Base-by-base conservation (phyloP, 2,797 vertebrate genomes). In the Eulemur rubriventer region DNA sequence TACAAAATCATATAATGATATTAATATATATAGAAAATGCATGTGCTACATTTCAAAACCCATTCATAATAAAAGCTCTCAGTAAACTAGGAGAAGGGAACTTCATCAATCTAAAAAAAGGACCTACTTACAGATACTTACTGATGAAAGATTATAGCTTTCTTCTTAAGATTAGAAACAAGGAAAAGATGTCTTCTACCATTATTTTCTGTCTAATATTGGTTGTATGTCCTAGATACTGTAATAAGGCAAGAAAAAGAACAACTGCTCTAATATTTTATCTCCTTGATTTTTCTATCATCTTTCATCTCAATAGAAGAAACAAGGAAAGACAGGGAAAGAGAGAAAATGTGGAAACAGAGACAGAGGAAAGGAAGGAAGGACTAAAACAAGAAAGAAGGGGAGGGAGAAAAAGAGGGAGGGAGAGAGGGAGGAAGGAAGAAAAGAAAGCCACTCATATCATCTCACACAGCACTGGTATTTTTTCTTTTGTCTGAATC, bases 321-420 rank as follows among this genome's bases (percentile, higher is more conserved):
- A 93, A 70, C 63, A 72, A 75, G 9, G 59, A 18, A 8, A 59
- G 13, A 57, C 10, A 16, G 50, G 18, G 46, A 55, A 69, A 67
- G 28, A 18, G 9, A 73, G 11, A 22, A 78, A 55, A 17, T 17
- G 7, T 6, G 28, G 43, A 7, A 67, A 35, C 17, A 65, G 13
- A 57, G 46, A 43, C 6, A 46, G 22, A 52, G 35, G 7, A 22
- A 89, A 16, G 46, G 46, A 26, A 26, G 3, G 43, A 12, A 73
- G 35, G 30, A 10, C 52, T 9, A 52, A 13, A 67, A 16, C 16
- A 16, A 46, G 9, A 13, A 7, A 17, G 22, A 13, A 30, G 20
- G 9, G n/a, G 1, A 41, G 33, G 17, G 17, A 22, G 24, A 1
- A 30, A 3, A 5, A 18, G 1, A 13, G 38, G 2, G 9, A 8